phyloP scores from a whole-genome alignment of 2,797 vertebrate species.

The Halcyon leucocephala region DNA sequence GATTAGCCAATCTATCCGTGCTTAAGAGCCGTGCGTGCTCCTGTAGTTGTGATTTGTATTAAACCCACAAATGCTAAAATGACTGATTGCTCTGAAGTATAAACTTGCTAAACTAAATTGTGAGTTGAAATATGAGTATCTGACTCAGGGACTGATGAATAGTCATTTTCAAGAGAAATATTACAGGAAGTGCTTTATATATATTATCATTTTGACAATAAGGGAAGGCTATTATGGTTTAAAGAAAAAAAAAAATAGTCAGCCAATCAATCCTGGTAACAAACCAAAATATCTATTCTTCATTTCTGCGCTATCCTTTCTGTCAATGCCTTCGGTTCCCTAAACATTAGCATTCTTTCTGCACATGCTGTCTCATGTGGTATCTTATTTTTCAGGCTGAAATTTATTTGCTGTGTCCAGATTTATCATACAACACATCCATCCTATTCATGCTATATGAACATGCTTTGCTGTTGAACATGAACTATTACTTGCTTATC shows the following conservation, averaged over 20 bases:
- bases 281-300: slow-evolving; percentile 64
- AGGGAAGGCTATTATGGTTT: slow-evolving; percentile 66
- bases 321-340: slow-evolving; percentile 19
- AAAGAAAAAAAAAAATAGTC: slow-evolving; percentile 57
- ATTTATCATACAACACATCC: slow-evolving; percentile 67
- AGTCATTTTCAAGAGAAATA: slow-evolving; percentile 66
- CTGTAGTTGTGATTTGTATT: slow-evolving; percentile 37
- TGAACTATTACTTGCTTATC: slow-evolving; percentile 68
- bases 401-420: slow-evolving; percentile 66
- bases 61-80: slow-evolving; percentile 48
- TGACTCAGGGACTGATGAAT: slow-evolving; percentile 52
- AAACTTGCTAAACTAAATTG: slow-evolving; percentile 69
- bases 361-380: slow-evolving; percentile 52
- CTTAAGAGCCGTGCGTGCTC: neutral
- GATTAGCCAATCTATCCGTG: slow-evolving; percentile 43
- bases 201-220: slow-evolving; percentile 72
- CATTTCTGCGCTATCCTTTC: slow-evolving; percentile 23
- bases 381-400: slow-evolving; percentile 67
- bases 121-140: slow-evolving; percentile 62
- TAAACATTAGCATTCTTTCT: slow-evolving; percentile 66
- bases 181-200: slow-evolving; percentile 69
- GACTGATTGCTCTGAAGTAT: slow-evolving; percentile 57
- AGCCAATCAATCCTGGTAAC: slow-evolving; percentile 66
- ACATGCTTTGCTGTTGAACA: slow-evolving; percentile 67
- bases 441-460: slow-evolving; percentile 71